phyloP scores from a whole-genome alignment of 2,888 invertebrate species.

The Noctua comes region DNA sequence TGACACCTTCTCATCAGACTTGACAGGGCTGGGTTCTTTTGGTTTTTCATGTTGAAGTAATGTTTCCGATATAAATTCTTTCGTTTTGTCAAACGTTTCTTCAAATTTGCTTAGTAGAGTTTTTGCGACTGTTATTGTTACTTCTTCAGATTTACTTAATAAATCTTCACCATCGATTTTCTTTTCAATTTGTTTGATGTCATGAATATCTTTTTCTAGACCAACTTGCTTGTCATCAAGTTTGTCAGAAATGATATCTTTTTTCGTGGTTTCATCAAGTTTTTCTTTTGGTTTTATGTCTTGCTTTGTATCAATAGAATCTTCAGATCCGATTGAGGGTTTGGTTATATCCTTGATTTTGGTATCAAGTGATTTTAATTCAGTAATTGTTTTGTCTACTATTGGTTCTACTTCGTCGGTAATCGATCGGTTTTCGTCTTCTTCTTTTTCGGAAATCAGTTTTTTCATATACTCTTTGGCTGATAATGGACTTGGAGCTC shows the following conservation, averaged over 20 bases:
- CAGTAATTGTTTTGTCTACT: constrained; percentile 1
- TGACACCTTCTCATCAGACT: neutral
- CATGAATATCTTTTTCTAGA: constrained; percentile 78
- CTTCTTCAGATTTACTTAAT: constrained; percentile 8
- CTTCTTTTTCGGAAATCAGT: constrained; percentile 50
- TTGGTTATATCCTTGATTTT: constrained; percentile 34
- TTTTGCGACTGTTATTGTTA: neutral
- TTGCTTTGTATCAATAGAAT: constrained; percentile 22
- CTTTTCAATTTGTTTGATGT: constrained; percentile 40
- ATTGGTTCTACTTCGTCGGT: constrained; percentile 12
- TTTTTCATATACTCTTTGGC: constrained; percentile 49
- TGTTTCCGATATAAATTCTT: constrained; percentile 16
- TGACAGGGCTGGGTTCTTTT: neutral
- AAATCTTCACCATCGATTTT: constrained; percentile 65
- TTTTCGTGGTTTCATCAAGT: constrained; percentile 17
- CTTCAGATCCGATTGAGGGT: neutral
- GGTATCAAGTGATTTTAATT: constrained; percentile 34
- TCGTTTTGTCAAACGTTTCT: constrained; percentile 1
- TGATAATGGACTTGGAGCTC: constrained; percentile 39
- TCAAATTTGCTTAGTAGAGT: neutral
- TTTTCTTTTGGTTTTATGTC: constrained; percentile 18
- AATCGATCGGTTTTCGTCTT: constrained; percentile 23
- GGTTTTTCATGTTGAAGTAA: constrained; percentile 1
- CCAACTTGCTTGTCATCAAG: constrained; percentile 85
- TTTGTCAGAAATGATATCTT: constrained; percentile 67